phyloP scores from a whole-genome alignment of 1,140 invertebrate species.

The Micrasema minimum region DNA sequence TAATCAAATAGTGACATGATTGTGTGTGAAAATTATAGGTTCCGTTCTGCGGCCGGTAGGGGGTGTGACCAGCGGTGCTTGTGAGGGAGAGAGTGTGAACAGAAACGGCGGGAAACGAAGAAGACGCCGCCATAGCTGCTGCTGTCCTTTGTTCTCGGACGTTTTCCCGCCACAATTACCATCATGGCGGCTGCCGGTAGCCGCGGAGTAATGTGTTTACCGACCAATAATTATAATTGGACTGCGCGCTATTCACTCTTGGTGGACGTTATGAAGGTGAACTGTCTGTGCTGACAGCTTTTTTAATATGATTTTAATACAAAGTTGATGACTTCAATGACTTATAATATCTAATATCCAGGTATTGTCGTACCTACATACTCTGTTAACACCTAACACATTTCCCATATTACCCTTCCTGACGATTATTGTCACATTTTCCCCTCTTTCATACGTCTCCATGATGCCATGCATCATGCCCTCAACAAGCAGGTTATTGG shows the following conservation, averaged over 20 bases:
- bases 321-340: too few species aligned
- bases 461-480: too few species aligned
- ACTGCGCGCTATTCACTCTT: constrained; percentile 8
- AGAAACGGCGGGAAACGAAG: background rate
- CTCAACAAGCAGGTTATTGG: too few species aligned
- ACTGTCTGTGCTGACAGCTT: constrained; percentile 13
- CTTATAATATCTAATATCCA: too few species aligned
- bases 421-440: too few species aligned
- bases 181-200: constrained; percentile 2
- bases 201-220: constrained; percentile 27
- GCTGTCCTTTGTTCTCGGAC: constrained; percentile 29
- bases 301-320: too few species aligned
- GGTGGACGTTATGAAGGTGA: background rate
- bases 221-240: constrained; percentile 31
- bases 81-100: constrained; percentile 6
- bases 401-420: too few species aligned
- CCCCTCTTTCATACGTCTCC: too few species aligned
- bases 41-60: constrained; percentile 39
- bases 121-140: constrained; percentile 15
- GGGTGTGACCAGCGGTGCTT: constrained; percentile 31
- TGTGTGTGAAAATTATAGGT: constrained; percentile 48
- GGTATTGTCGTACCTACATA: too few species aligned
- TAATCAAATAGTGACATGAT: constrained; percentile 50
- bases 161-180: constrained; percentile 29
- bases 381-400: too few species aligned